Evolutionary conservation across 2,888 invertebrate genomes (phyloP).

Genomic region (Smittia sp.): DNA sequence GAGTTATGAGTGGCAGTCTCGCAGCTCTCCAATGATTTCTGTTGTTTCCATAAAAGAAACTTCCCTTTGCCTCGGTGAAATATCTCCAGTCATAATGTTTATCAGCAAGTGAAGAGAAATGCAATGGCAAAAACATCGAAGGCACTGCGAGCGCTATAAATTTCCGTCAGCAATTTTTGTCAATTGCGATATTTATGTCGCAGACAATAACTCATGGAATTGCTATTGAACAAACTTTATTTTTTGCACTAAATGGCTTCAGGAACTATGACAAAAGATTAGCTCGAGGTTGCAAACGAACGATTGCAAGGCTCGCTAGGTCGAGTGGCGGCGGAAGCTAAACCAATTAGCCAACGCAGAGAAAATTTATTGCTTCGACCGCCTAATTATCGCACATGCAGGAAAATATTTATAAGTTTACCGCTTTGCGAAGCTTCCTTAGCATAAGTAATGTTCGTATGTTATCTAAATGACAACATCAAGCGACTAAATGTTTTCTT

Average conservation of each 20-base stretch:
- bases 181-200: conserved; percentile 33
- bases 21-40: not conserved
- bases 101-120: not conserved
- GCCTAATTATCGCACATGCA: conserved; percentile 37
- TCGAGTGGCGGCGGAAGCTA: not conserved
- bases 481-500: conserved; percentile 2
- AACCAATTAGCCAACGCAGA: conserved; percentile 21
- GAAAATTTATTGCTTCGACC: conserved; percentile 12
- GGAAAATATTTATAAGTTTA: not conserved
- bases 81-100: not conserved
- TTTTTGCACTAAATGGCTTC: not conserved
- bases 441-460: not conserved
- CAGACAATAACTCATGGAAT: conserved; percentile 19
- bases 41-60: not conserved
- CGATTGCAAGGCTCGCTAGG: not conserved
- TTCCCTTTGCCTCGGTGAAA: not conserved
- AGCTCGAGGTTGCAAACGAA: not conserved
- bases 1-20: not conserved
- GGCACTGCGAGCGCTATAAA: not conserved
- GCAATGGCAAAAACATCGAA: not conserved
- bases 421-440: not conserved
- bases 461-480: conserved; percentile 13
- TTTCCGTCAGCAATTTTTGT: conserved; percentile 31
- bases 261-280: not conserved
- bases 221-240: conserved; percentile 27